Conservation (phyloP, 1,140 invertebrate genomes). For the Drosophila sproati region DNA sequence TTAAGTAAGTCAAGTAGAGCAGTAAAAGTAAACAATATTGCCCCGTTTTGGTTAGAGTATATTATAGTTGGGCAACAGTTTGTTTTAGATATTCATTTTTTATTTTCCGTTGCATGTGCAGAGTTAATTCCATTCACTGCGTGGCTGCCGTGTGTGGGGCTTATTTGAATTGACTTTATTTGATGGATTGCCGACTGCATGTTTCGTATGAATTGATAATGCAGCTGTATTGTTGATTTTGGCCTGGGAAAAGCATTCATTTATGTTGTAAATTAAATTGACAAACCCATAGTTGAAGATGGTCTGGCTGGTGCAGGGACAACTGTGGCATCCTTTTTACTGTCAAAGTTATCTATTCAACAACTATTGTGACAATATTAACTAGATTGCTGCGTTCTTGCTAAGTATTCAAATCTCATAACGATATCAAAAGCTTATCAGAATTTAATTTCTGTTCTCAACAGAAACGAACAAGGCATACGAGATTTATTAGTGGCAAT, state of each 20-base stretch:
- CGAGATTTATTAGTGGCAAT: conserved; percentile 21
- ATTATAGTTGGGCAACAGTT: conserved; percentile 3
- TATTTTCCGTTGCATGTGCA: conserved; percentile 7
- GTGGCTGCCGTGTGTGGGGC: not conserved
- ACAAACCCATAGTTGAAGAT: conserved; percentile 4
- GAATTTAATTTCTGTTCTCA: not conserved
- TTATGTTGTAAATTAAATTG: conserved; percentile 25
- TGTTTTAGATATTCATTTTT: conserved; percentile 4
- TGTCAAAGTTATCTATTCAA: not conserved
- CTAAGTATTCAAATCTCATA: not conserved
- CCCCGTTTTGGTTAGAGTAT: not conserved
- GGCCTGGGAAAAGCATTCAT: conserved; percentile 23
- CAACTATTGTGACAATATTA: not conserved
- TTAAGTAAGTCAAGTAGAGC: no score
- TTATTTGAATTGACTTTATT: conserved; percentile 44
- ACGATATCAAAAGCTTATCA: not conserved
- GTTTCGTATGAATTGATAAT: conserved; percentile 37
- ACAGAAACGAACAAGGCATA: not conserved
- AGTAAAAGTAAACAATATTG: not conserved
- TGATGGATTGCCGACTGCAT: conserved; percentile 35
- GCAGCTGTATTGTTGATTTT: conserved; percentile 10
- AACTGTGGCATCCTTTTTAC: not conserved
- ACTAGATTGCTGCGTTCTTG: not conserved
- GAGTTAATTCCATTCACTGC: conserved; percentile 11
- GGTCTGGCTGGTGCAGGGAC: not conserved